phyloP scores from a whole-genome alignment of 1,140 invertebrate genomes.

The Trichonephila clavipes region DNA sequence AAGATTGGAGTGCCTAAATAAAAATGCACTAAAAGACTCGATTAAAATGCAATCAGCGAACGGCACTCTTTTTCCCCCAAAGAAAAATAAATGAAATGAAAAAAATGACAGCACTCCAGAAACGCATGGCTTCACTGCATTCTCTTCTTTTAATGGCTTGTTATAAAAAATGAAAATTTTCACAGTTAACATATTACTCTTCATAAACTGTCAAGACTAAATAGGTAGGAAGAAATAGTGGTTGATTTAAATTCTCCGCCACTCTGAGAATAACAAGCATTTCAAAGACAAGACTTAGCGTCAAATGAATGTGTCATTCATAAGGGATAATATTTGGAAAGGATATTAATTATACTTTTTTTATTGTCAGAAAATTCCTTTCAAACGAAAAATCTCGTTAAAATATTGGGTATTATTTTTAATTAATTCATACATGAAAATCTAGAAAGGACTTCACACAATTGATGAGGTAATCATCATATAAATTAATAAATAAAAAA shows the following conservation, averaged over 20 bases:
- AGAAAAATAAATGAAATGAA: not conserved
- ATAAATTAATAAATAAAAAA: not conserved
- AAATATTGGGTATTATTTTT: not conserved
- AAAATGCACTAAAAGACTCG: constrained; percentile 5
- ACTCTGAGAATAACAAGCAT: constrained; percentile 11
- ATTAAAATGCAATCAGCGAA: constrained; percentile 31
- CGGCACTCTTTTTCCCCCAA: not conserved
- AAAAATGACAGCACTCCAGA: not conserved
- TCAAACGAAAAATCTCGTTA: not conserved
- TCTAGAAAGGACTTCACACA: no score
- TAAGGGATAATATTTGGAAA: not conserved
- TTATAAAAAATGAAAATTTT: constrained; percentile 24
- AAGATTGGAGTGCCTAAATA: not conserved
- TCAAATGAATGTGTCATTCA: constrained; percentile 6
- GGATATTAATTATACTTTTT: constrained; percentile 30
- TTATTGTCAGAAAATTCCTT: not conserved
- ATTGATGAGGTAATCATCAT: not conserved
- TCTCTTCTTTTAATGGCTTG: not conserved
- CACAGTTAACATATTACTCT: constrained; percentile 37
- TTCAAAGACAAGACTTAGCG: constrained; percentile 19
- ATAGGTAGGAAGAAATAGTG: not conserved
- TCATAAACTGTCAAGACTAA: constrained; percentile 31
- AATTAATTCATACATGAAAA: not conserved
- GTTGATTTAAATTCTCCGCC: constrained; percentile 24
- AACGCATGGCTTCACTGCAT: not conserved